Conservation (phyloP, 1,140 invertebrate species). For the Zophobas morio region DNA sequence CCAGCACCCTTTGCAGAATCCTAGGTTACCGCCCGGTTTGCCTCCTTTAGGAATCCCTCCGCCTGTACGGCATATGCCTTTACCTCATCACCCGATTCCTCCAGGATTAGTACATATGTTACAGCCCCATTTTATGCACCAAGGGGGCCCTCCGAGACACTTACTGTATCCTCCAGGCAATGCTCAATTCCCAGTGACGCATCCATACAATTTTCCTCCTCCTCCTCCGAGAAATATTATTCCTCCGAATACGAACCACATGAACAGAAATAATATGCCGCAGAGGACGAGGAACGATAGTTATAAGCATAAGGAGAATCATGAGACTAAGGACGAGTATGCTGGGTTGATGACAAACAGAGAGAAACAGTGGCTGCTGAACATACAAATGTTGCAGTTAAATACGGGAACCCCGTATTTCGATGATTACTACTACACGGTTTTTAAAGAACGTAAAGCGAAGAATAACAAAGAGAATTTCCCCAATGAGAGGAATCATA, state of each 20-base stretch:
- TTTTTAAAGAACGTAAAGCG: constrained; percentile 74
- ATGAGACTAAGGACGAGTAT: constrained; percentile 80
- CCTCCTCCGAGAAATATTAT: constrained; percentile 59
- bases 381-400: constrained; percentile 92
- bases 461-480: constrained; percentile 70
- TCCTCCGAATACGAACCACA: constrained; percentile 58
- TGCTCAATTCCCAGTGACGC: constrained; percentile 57
- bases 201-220: constrained; percentile 61
- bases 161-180: constrained; percentile 40
- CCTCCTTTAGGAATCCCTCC: constrained; percentile 63
- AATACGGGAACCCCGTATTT: constrained; percentile 89
- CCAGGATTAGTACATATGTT: constrained; percentile 47
- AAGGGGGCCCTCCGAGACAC: constrained; percentile 48
- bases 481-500: constrained; percentile 49
- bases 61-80: constrained; percentile 60
- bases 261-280: constrained; percentile 53
- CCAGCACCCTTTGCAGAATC: constrained; percentile 53
- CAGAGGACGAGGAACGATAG: constrained; percentile 52
- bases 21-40: constrained; percentile 58
- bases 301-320: constrained; percentile 55
- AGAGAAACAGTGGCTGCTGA: constrained; percentile 94
- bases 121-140: constrained; percentile 66
- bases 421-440: constrained; percentile 90
- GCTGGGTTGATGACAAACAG: constrained; percentile 90
- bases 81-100: constrained; percentile 53